Conservation (phyloP, 2,888 invertebrate species). For the Scelioninae gen. 1 region DNA sequence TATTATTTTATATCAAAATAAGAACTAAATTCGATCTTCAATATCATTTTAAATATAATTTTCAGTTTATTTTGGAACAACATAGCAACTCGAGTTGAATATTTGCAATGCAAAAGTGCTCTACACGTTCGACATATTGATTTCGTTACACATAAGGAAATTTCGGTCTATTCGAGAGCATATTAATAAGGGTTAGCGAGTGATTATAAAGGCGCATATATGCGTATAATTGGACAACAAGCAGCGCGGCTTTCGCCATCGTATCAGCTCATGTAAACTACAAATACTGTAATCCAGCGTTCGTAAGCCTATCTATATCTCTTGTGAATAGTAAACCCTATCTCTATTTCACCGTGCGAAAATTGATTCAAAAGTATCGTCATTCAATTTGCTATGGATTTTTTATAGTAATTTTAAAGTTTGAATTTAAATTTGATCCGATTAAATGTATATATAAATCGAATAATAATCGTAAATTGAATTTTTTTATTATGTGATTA, state of each 20-base stretch:
- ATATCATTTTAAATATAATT: too few species aligned
- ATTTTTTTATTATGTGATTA: too few species aligned
- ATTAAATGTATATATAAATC: too few species aligned
- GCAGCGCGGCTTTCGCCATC: constrained; percentile 40
- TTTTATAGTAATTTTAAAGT: too few species aligned
- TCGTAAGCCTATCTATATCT: constrained; percentile 33
- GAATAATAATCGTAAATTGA: too few species aligned
- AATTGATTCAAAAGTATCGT: too few species aligned
- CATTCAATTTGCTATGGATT: too few species aligned
- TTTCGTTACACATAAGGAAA: constrained; percentile 38
- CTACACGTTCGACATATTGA: constrained; percentile 37
- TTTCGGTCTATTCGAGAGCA: constrained; percentile 27
- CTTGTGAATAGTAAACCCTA: constrained; percentile 26
- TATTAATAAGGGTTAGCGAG: constrained; percentile 57
- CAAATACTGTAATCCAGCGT: constrained; percentile 57
- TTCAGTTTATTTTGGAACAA: too few species aligned
- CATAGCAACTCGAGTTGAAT: background rate
- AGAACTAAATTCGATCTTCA: too few species aligned
- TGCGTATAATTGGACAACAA: constrained; percentile 62
- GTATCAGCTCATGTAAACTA: constrained; percentile 27
- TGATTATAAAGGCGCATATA: constrained; percentile 43
- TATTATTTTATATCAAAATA: too few species aligned
- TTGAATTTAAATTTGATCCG: too few species aligned
- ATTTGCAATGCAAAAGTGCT: constrained; percentile 8
- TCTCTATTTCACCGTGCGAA: background rate